Base-by-base conservation (phyloP, 1,140 invertebrate species). In the Sycobia sp. region DNA sequence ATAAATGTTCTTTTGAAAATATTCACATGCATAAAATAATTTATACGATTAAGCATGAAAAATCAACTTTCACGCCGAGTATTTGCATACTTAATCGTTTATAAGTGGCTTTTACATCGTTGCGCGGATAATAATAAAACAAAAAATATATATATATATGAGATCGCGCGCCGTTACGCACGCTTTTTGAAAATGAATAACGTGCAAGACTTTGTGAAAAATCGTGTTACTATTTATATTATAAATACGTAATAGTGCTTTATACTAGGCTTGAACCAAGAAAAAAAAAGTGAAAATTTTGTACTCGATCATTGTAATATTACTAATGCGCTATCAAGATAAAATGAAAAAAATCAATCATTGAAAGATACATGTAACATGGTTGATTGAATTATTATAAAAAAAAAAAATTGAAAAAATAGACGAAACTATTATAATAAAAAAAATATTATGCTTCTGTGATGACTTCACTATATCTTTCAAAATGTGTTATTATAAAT, bases 361-460 rank as follows among this genome's bases (percentile, higher is more conserved):
- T 23, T 55, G 43, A 50, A 49, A 16, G 4, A 47, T 55, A 62
- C 46, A 25, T 63, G 56, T 66, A 76, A 80, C 73, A 79, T 78
- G 76, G 76, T 70, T 71, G 65, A 74, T 72, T 9, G 22, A 25
- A 47, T 32, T 4, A 32, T n/a, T 32, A 32, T 32, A 55, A 55
- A n/a, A 41, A 41, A 32, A 23, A 43, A 56, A 55, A 55, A 62
- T 44, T 36, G 18, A 1, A 56, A 44, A 54, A 62, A 56, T 14
- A 56, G 4, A 54, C 23, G n/a, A 43, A 27, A 43, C 46, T 62
- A 54, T 47, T n/a, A 49, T 25, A 55, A 62, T 38, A 73, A 71
- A 69, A 74, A 76, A 71, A 76, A 73, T 73, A 71, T 71, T 73
- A 81, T 74, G 79, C 80, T 82, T 82, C 77, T 81, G 79, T 81